Evolutionary conservation across 2,888 invertebrate genomes (phyloP).

Genomic region (Sycophila texana): DNA sequence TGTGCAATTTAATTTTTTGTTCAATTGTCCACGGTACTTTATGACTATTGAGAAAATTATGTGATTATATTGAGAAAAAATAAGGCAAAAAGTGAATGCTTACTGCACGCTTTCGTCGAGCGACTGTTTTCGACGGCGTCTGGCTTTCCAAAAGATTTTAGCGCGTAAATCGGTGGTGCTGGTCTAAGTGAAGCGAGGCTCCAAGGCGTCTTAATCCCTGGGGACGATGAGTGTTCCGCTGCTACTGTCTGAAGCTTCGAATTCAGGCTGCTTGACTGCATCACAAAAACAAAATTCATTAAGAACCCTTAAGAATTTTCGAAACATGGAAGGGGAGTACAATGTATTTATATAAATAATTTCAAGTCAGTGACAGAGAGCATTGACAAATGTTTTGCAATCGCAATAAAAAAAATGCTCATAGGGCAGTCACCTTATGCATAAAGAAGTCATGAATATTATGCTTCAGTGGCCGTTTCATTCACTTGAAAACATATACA

Average conservation of each 20-base stretch:
- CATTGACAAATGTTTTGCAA: slow-evolving; percentile 43
- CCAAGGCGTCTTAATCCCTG: slow-evolving; percentile 79
- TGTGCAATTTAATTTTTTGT: background rate
- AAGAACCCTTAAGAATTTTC: background rate
- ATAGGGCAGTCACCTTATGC: slow-evolving; percentile 29
- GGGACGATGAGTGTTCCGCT: slow-evolving; percentile 67
- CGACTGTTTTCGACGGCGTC: slow-evolving; percentile 68
- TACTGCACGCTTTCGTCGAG: slow-evolving; percentile 67
- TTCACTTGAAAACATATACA: slow-evolving; percentile 42
- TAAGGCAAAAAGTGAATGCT: slow-evolving; percentile 46
- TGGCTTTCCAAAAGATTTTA: slow-evolving; percentile 82
- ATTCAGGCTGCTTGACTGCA: slow-evolving; percentile 63
- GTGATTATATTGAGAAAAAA: background rate
- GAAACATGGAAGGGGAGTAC: background rate
- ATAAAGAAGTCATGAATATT: slow-evolving; percentile 37
- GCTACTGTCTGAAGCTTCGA: slow-evolving; percentile 67
- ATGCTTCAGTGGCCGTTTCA: slow-evolving; percentile 35
- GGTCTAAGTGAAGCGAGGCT: slow-evolving; percentile 91
- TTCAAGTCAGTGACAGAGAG: slow-evolving; percentile 30
- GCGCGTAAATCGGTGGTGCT: slow-evolving; percentile 89
- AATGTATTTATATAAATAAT: slow-evolving; percentile 12
- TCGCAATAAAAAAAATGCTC: slow-evolving; percentile 40
- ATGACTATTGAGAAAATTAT: background rate
- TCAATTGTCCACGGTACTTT: background rate
- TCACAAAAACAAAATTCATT: slow-evolving; percentile 22